Evolutionary conservation across 35 echinoderm and acorn worm species (phyloP).

Genomic region (Amphiura filiformis): DNA sequence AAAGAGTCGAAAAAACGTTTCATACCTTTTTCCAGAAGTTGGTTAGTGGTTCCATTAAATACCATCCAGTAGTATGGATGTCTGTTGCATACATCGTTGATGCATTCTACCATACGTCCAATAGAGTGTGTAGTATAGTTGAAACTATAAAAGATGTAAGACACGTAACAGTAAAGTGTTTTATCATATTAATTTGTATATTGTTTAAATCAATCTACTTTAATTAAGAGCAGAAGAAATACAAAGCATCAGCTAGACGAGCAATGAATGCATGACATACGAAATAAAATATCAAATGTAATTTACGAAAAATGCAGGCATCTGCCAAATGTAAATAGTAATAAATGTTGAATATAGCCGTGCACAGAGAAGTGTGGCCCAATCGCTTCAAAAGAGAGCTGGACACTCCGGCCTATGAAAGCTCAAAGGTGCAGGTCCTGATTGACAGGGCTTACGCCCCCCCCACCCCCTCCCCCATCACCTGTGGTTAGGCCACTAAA

Average conservation of each 20-base stretch:
- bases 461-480: too few relatives aligned
- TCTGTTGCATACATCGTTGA: background rate
- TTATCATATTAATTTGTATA: background rate
- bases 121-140: background rate
- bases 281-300: background rate
- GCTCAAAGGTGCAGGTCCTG: too few relatives aligned
- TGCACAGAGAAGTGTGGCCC: background rate
- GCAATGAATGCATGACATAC: background rate
- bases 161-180: background rate
- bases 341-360: background rate
- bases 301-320: too few relatives aligned
- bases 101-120: background rate
- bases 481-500: too few relatives aligned
- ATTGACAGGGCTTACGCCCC: too few relatives aligned
- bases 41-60: background rate
- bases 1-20: background rate
- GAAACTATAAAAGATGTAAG: background rate
- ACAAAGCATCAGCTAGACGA: background rate
- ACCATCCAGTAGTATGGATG: background rate
- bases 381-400: too few relatives aligned
- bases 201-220: background rate
- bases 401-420: too few relatives aligned
- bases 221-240: background rate
- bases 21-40: background rate
- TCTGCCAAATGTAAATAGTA: too few relatives aligned